Base-by-base conservation (phyloP, 2,888 invertebrate species). In the Eudasyphora cyanicolor region DNA sequence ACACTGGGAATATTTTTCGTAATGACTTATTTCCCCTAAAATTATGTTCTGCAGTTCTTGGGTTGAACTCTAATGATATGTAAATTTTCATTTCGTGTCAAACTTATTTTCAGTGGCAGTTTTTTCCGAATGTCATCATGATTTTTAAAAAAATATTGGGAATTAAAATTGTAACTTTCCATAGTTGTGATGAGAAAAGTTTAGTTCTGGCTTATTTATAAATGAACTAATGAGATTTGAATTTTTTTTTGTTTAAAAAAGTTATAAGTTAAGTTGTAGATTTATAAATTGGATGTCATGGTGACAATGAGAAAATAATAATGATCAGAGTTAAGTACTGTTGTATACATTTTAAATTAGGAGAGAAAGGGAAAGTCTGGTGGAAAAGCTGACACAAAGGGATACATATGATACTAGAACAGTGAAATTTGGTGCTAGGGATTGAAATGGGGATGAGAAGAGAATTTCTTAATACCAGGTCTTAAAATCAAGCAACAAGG, bases 21-120 rank as follows among this genome's bases (percentile, higher is more conserved):
- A 62, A 80, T 79, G 75, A 79, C 79, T 75, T 62, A 10, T 70
- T 71, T 62, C 24, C 64, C 69, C 17, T 7, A 5, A 7, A 51
- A 19, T n/a, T 1, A 2, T 51, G 2, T 4, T 12, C 45, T n/a
- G 45, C 12, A 8, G 38, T 4, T 38, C 12, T 38, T 38, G 12
- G 12, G 45, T n/a, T 45, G 6, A 38, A 38, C 10, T 38, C 14
- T 45, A 21, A 24, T 74, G 79, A 74, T 79, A 79, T 74, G 79
- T 42, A 74, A 79, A 74, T 79, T 74, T 49, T 32, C 49, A 32
- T 70, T 17, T 32, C 54, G 35, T 73, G 54, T 54, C 54, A 21
- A 10, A n/a, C 8, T 38, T 35, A 32, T 2, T 24, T 35, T 64
- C 38, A 45, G 49, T 49, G 12, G n/a, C 38, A 10, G 32, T 38